Percentiles rank a stretch among this genome's conserved stretches.
Evolutionary conservation across 2,797 vertebrate genomes (phyloP).

Genomic region (Paedocypris micromegethes): DNA sequence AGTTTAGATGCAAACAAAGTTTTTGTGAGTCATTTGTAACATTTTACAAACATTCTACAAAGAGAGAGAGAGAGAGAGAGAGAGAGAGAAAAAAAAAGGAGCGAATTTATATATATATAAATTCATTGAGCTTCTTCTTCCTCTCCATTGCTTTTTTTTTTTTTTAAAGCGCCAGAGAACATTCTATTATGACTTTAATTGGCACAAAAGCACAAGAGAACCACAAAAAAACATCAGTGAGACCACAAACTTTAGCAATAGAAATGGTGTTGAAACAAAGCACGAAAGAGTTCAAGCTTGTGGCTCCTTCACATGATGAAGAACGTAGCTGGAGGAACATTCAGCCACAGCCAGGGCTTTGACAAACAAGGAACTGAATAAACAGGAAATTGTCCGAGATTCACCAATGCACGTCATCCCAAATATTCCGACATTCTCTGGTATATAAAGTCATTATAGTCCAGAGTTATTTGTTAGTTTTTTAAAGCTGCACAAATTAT

Average conservation of each 20-base stretch:
- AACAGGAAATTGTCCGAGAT: constrained; percentile 35
- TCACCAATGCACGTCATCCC: constrained; percentile 26
- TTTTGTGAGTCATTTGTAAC: too few relatives aligned
- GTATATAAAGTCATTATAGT: background rate
- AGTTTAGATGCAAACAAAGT: too few relatives aligned
- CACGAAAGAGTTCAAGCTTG: background rate
- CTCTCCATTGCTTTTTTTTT: background rate
- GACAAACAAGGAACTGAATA: constrained; percentile 36
- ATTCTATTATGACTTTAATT: constrained; percentile 17
- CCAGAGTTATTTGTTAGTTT: too few relatives aligned
- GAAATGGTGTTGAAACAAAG: constrained; percentile 5
- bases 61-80: too few relatives aligned
- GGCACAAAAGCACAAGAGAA: constrained; percentile 39
- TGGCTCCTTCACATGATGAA: constrained; percentile 1
- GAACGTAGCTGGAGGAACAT: background rate
- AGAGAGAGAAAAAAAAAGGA: too few relatives aligned
- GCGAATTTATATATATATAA: too few relatives aligned
- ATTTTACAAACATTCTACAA: too few relatives aligned
- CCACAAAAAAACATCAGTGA: constrained; percentile 5
- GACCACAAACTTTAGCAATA: constrained; percentile 14
- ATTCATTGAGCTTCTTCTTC: too few relatives aligned
- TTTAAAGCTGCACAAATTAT: background rate
- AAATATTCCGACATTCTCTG: constrained; percentile 40
- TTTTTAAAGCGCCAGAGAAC: constrained; percentile 1
- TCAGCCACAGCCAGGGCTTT: constrained; percentile 21